Evolutionary conservation across 2,888 invertebrate genomes (phyloP), one percentile per base, ranked within the genome.

Genomic region (Andrena hattorfiana): DNA sequence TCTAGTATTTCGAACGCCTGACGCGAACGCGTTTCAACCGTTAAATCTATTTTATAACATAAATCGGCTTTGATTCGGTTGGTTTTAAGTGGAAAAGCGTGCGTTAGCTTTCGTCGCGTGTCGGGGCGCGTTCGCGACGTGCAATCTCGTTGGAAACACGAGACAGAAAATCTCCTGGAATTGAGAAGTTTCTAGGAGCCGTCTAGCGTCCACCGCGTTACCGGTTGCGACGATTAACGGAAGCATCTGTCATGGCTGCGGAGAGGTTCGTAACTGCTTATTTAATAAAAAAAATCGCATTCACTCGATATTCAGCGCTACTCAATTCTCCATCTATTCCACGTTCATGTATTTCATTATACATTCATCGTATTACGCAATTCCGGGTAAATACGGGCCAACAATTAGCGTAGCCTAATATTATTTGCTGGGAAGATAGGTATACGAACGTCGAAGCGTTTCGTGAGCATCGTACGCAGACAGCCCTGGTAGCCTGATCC

Each of bases 401-500:
- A 30, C 54, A 32, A 28, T 54, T 51, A 48, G 10, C 6, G 0
- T 54, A 4, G 23, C 16, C 8, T 32, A 48, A 56, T 23, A 28
- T 54, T 23, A 2, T 49, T 69, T 35, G 13, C 16, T 69, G 13
- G 13, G 26, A 56, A 48, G 30, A 6, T 16, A 42, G 23, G 8
- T 16, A 54, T 13, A 6, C 1, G 49, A 26, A 16, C 16, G 26
- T 42, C 2, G 10, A 67, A 76, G 26, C 1, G 26, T 20, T 16
- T 28, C 10, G 10, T 63, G 68, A 3, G 35, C 32, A 8, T 8
- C 4, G 5, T 16, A 20, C 35, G 42, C 26, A 62, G 51, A n/a
- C 82, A 64, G 60, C 71, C 69, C 76, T 83, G 77, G 64, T 70
- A 66, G 7, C 28, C 16, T 63, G 68, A 26, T 62, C 69, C 48